Base-by-base conservation (phyloP, 1,140 invertebrate species). In the Lasioglossum albipes region DNA sequence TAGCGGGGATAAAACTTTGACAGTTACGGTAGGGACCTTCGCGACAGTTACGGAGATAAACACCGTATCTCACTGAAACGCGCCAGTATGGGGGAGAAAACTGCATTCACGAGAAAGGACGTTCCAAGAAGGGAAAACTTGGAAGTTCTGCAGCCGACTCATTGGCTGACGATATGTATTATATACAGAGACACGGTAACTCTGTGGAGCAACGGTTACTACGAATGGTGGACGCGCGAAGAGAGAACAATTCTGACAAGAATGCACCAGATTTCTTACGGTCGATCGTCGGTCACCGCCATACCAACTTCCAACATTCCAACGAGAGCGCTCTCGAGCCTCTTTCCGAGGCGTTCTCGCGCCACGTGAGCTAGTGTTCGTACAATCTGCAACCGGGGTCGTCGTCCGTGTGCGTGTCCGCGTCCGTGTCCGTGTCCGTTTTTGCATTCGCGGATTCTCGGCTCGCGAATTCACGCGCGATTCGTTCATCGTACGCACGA, bases 241-340 rank as follows among this genome's bases (percentile, higher is more conserved):
- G 52, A 69, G 45, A 79, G 68, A 85, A 76, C 54, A 83, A 71
- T 79, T 86, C 67, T 79, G 67, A 84, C 74, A 80, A 83, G 65
- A 67, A 82, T 70, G 59, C 62, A 68, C 73, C 73, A 66, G 79
- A 82, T 69, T 83, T 83, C 81, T 86, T 86, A 85, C 84, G 85
- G 69, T 86, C 78, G 59, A 83, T 84, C 76, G 77, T 85, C 81
- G 79, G 84, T 84, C 87, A 88, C 83, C 87, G 84, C 89, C 89
- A 89, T 90, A 90, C 88, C 89, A 90, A 90, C 84, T 88, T 87
- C 82, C 72, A 76, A 75, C 68, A 65, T 75, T 82, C 76, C 78
- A 81, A 42, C 75, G 64, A 82, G 84, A 86, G 75, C 65, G 59
- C 73, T 83, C 73, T 85, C 70, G 41, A 84, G 49, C 75, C 65